These are phyloP conservation scores for Agapostemon virescens DNA, from an alignment of 2,888 invertebrate species.

Conservation along the genomic window DNA sequence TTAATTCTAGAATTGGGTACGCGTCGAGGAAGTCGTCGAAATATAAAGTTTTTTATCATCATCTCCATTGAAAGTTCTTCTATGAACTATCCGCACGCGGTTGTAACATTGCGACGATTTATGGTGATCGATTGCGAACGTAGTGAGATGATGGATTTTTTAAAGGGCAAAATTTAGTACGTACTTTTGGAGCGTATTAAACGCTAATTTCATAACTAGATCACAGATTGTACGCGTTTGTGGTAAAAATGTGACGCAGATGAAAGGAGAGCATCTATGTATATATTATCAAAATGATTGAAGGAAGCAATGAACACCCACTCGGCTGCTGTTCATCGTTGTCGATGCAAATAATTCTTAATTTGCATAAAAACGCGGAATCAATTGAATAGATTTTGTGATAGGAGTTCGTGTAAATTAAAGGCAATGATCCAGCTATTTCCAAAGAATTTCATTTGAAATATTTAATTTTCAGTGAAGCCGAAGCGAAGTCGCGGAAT, in stretches of 20 bases:
- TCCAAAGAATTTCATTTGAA: background rate
- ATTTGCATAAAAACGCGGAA: background rate
- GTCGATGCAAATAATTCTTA: no score
- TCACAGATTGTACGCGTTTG: no score
- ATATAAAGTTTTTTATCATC: background rate
- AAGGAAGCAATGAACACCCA: no score
- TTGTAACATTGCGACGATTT: background rate
- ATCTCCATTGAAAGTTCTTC: background rate
- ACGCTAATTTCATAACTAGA: background rate
- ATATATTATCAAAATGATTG: no score
- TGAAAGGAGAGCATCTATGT: no score
- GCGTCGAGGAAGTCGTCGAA: background rate
- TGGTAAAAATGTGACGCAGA: no score
- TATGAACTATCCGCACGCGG: background rate
- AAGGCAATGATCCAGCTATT: background rate
- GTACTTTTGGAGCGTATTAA: background rate
- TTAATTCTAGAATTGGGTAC: background rate
- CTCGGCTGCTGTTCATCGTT: no score
- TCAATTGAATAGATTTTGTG: background rate
- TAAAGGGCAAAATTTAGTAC: background rate
- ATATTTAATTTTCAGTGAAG: background rate
- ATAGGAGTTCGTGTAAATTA: background rate
- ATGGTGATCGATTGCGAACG: background rate
- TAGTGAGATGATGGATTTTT: background rate
- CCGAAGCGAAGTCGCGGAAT: background rate